phyloP scores from a whole-genome alignment of 2,888 invertebrate species.

The Dinocampus coccinellae region DNA sequence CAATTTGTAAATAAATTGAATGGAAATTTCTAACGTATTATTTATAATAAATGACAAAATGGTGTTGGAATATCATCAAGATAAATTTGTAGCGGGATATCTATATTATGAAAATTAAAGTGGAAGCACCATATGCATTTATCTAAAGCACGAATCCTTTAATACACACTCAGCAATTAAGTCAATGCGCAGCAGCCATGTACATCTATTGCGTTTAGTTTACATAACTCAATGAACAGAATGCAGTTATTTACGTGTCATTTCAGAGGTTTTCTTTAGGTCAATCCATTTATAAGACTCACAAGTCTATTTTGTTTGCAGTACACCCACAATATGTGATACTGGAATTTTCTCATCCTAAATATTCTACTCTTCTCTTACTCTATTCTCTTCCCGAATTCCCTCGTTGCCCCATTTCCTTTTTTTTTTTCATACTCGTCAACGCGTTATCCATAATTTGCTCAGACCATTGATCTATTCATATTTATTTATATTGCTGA shows the following conservation, averaged over 20 bases:
- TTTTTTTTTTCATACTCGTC: background rate
- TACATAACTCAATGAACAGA: background rate
- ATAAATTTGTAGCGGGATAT: background rate
- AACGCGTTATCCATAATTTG: background rate
- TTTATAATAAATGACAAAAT: no score
- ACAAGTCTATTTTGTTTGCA: conserved; percentile 42
- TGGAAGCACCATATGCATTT: background rate
- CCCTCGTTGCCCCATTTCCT: background rate
- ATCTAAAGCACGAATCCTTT: conserved; percentile 24
- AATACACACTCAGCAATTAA: conserved; percentile 27
- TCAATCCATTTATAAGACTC: conserved; percentile 65
- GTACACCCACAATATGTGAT: background rate
- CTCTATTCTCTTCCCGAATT: background rate
- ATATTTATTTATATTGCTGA: background rate
- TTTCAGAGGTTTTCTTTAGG: conserved; percentile 68
- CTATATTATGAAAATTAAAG: background rate
- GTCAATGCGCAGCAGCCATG: conserved; percentile 12
- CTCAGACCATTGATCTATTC: no score
- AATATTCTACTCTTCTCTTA: background rate
- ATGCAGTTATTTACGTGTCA: conserved; percentile 59
- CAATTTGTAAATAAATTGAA: no score
- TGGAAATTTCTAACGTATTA: no score
- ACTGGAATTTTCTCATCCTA: conserved; percentile 43
- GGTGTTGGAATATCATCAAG: background rate
- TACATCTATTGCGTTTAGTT: background rate